Evolutionary conservation across 2,888 invertebrate species (phyloP), one percentile per base, ranked within the genome.

Genomic region (Imbricaverruca yamaguchii): DNA sequence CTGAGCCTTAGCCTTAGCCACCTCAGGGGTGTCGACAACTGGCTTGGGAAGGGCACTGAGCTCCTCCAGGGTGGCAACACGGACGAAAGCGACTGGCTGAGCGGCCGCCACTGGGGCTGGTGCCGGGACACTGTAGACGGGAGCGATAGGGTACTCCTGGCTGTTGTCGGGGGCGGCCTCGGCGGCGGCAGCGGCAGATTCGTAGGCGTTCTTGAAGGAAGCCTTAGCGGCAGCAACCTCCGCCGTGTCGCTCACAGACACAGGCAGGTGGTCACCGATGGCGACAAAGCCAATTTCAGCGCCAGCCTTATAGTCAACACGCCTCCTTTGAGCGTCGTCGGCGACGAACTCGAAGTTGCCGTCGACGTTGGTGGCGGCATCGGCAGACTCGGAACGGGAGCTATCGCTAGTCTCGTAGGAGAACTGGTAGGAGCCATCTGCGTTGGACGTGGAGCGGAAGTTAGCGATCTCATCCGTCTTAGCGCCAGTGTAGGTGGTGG

Each of bases 261-360:
- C 25, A 2, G 67, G 25, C 25, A 25, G 83, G 39, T 39, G 39
- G 69, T 77, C 83, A 12, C 82, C 83, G 55, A 82, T 82, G 53
- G 82, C 82, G 57, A 84, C 80, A 63, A 84, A 84, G 53, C 84
- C 84, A 59, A 81, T 83, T 7, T 81, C 83, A 15, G 84, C 81
- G 12, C 83, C 83, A 59, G 84, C 84, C 55, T 83, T 80, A 67
- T 84, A 84, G 15, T 82, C 80, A 4, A 84, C 83, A 18, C 80
- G 81, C n/a, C 84, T 81, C 23, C 74, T 81, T 59, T 82, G 80
- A 4, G 85, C 85, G 80, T 85, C 85, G 61, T 84, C 84, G 39
- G 85, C 82, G 55, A 81, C 81, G 81, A 84, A 85, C 21, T 84
- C 83, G 81, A 84, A 84, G n/a, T 67, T 74, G 61, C 84, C 84